These are phyloP conservation scores for Chelonus formosanus DNA, from an alignment of 2,888 invertebrate species.

Conservation along the genomic window DNA sequence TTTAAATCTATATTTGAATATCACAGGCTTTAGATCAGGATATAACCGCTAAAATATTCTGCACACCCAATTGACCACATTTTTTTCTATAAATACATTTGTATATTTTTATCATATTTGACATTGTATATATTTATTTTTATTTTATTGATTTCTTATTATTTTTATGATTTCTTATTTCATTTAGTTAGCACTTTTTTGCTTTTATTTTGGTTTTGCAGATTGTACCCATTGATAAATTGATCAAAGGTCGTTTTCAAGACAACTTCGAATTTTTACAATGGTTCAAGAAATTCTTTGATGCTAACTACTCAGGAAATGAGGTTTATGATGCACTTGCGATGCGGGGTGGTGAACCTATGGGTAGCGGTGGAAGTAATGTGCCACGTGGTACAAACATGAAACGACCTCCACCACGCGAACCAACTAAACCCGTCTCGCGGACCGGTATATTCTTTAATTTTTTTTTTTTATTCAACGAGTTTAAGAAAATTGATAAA, in stretches of 20 bases:
- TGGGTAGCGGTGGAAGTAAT: conserved; percentile 79
- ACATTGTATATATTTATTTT: conserved; percentile 34
- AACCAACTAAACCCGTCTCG: conserved; percentile 70
- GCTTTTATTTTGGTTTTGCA: conserved; percentile 67
- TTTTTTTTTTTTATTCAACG: conserved; percentile 10
- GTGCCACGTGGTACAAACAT: conserved; percentile 68
- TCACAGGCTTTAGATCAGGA: too few species aligned
- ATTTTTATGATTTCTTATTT: conserved; percentile 33
- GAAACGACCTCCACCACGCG: conserved; percentile 66
- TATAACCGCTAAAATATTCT: too few species aligned
- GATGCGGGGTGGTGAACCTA: conserved; percentile 84
- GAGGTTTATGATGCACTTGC: conserved; percentile 88
- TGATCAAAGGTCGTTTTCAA: conserved; percentile 98
- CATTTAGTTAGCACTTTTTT: conserved; percentile 34
- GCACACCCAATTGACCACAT: background rate
- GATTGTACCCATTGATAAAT: conserved; percentile 92
- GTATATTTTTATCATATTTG: conserved; percentile 20
- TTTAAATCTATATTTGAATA: conserved; percentile 19
- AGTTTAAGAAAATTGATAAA: too few species aligned
- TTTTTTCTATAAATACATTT: conserved; percentile 5
- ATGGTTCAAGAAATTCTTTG: conserved; percentile 99
- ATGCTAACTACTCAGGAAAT: conserved; percentile 95
- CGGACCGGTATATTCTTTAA: conserved; percentile 69
- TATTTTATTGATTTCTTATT: conserved; percentile 30
- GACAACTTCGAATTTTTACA: conserved; percentile 99